Evolutionary conservation across 2,888 invertebrate species (phyloP).

Genomic region (Salticus scenicus): DNA sequence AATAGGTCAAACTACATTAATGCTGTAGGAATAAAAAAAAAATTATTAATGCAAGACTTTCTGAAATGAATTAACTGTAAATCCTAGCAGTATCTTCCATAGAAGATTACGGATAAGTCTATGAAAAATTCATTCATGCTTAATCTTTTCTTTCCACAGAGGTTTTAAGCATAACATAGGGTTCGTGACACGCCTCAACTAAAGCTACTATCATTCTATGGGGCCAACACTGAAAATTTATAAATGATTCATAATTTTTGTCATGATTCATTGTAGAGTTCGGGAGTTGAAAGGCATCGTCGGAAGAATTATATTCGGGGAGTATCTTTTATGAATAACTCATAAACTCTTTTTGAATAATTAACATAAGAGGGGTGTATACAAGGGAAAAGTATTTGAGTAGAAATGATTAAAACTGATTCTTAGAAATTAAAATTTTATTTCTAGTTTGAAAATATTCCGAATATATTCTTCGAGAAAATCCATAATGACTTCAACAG

Average conservation of each 20-base stretch:
- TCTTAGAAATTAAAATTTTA: too few relatives aligned
- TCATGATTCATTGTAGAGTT: slow-evolving; percentile 36
- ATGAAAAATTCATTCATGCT: slow-evolving; percentile 1
- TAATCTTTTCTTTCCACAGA: neutral
- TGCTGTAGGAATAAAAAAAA: neutral
- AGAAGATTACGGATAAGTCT: neutral
- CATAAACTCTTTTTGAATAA: slow-evolving; percentile 41
- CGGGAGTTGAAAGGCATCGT: slow-evolving; percentile 25
- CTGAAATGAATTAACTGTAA: neutral
- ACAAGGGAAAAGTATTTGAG: too few relatives aligned
- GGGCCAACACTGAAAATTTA: slow-evolving; percentile 47
- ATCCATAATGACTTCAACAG: too few relatives aligned
- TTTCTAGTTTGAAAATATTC: too few relatives aligned
- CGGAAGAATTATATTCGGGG: slow-evolving; percentile 27
- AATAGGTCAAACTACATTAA: neutral
- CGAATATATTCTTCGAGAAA: too few relatives aligned
- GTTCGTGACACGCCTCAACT: neutral
- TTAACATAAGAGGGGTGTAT: slow-evolving; percentile 19
- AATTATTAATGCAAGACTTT: neutral
- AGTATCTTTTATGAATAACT: slow-evolving; percentile 54
- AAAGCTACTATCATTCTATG: slow-evolving; percentile 24
- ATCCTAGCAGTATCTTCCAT: neutral
- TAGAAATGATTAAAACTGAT: too few relatives aligned
- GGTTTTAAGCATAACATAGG: slow-evolving; percentile 14
- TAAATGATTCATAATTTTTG: slow-evolving; percentile 53